Evolutionary conservation across 2,888 invertebrate genomes (phyloP), one percentile per base, ranked within the genome.

Genomic region (Pristionchus fissidentatus): DNA sequence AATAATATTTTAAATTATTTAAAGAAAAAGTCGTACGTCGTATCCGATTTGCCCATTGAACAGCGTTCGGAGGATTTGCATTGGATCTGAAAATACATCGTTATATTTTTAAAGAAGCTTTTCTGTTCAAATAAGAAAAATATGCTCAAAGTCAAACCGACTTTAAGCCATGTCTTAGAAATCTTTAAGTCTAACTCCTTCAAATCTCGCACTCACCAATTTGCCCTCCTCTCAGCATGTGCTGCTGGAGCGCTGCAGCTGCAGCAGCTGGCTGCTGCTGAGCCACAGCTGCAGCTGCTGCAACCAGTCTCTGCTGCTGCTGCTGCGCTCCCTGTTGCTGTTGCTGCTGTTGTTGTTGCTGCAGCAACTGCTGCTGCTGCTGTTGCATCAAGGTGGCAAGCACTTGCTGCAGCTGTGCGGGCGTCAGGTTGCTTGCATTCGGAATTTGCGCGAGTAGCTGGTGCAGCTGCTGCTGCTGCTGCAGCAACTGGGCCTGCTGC

Each of bases 301-400:
- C 62, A 22, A 38, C 62, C 60, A 60, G 60, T 10, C 57, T n/a
- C n/a, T n/a, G 57, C 60, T 60, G 60, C 60, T 60, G 60, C 8
- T 29, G 29, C 13, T 29, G 60, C 32, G 29, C 32, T 26, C 4
- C 3, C 26, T 19, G 52, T 19, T 3, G n/a, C 35, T 66, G 66
- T 41, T 70, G 66, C n/a, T 5, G 15, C 15, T 57, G 57, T 29
- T 60, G 60, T 13, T 15, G 70, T 22, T 41, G 43, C 41, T 70
- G 70, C 41, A 43, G 70, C n/a, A 70, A 13, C n/a, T 32, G 29
- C 70, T 70, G 66, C 41, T 41, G 66, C 22, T 70, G 70, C 32
- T 60, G 60, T 57, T 57, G 57, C 57, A 26, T n/a, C 57, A 57
- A 55, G n/a, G 3, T 1, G 8, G 26, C 22, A 26, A 55, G n/a